Evolutionary conservation across 2,113 vertebrate genomes (phyloP).

Genomic region (Macquaria ambigua): DNA sequence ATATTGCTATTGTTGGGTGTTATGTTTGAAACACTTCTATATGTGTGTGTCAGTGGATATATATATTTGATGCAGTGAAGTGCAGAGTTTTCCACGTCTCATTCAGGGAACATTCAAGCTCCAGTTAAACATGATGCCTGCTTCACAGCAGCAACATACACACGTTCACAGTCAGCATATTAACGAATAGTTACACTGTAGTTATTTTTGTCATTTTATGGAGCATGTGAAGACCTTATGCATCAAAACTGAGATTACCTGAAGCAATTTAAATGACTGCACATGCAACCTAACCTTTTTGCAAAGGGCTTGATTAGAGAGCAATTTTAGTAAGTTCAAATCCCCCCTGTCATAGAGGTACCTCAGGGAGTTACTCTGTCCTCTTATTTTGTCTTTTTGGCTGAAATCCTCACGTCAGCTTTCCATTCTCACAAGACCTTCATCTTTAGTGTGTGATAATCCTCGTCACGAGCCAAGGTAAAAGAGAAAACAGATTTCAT

Average conservation of each 20-base stretch:
- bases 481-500: not conserved
- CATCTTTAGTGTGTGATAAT: not conserved
- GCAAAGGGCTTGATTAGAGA: not conserved
- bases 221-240: too few species aligned
- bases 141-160: not conserved
- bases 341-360: not conserved
- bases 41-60: not conserved
- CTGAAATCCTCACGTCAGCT: not conserved
- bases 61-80: not conserved
- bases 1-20: not conserved
- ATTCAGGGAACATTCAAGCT: not conserved
- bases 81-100: not conserved
- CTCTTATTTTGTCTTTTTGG: conserved; percentile 14
- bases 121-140: not conserved
- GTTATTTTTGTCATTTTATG: conserved; percentile 10
- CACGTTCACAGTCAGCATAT: not conserved
- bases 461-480: not conserved
- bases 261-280: not conserved
- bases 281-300: not conserved
- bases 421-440: not conserved
- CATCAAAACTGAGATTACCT: not conserved
- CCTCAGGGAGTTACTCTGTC: not conserved
- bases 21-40: not conserved
- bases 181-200: not conserved
- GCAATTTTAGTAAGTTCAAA: not conserved